Conservation (phyloP, 2,888 invertebrate genomes). For the Acanthopleura granulata region DNA sequence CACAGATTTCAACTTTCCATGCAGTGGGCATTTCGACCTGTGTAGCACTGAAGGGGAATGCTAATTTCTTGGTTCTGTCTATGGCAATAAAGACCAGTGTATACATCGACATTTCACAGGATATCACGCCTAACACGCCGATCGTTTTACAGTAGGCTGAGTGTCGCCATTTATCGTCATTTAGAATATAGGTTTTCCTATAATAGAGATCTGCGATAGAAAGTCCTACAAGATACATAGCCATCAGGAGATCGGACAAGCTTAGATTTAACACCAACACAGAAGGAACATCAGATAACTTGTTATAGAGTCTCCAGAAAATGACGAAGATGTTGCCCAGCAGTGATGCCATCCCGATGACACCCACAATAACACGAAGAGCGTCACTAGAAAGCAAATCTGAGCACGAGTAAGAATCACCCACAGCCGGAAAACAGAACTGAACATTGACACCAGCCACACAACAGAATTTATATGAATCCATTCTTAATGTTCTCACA, state of each 20-base stretch:
- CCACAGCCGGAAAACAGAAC: not conserved
- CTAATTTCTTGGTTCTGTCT: no score
- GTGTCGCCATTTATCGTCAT: no score
- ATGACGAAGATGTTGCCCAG: not conserved
- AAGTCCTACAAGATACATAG: not conserved
- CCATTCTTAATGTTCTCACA: not conserved
- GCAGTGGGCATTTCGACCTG: no score
- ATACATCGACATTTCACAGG: no score
- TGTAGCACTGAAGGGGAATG: no score
- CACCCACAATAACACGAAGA: not conserved
- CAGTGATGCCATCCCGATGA: not conserved
- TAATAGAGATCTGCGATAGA: no score
- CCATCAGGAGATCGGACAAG: not conserved
- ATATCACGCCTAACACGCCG: no score
- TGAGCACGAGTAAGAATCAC: not conserved
- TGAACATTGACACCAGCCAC: not conserved
- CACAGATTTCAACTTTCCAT: no score
- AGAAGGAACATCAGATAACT: not conserved
- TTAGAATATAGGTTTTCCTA: no score
- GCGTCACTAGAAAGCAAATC: not conserved
- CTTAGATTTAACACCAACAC: not conserved
- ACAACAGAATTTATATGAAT: not conserved
- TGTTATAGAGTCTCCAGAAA: not conserved
- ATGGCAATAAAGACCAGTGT: no score
- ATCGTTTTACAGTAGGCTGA: no score